phyloP scores from a whole-genome alignment of 2,888 invertebrate species.

The Hybos culiciformis region DNA sequence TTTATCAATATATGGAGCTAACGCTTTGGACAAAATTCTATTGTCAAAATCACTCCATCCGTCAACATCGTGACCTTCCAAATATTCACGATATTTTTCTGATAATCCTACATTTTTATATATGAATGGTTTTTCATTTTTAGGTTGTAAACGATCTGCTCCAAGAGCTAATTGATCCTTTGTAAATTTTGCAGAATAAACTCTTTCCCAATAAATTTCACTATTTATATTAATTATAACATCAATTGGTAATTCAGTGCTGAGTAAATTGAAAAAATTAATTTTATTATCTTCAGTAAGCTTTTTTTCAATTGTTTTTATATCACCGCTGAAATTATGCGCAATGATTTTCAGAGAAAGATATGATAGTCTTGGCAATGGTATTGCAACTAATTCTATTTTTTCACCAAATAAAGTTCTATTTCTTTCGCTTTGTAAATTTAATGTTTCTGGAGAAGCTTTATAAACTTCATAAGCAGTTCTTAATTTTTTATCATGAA shows the following conservation, averaged over 20 bases:
- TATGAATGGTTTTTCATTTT: neutral
- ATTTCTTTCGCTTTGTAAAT: neutral
- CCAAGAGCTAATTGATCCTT: constrained; percentile 12
- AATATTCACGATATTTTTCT: constrained; percentile 16
- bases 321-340: neutral
- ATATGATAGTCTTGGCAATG: neutral
- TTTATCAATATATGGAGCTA: constrained; percentile 5
- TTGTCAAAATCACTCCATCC: constrained; percentile 23
- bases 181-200: constrained; percentile 22
- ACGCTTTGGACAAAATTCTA: constrained; percentile 16
- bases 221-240: constrained; percentile 23
- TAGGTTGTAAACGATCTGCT: neutral
- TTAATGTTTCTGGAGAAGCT: neutral
- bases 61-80: constrained; percentile 23
- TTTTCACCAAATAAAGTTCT: neutral
- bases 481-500: neutral
- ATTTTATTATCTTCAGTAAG: neutral
- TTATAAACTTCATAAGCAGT: neutral
- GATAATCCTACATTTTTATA: neutral
- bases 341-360: neutral
- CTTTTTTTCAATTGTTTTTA: neutral
- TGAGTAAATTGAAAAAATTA: constrained; percentile 17
- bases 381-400: neutral
- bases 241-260: constrained; percentile 21
- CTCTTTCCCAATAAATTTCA: constrained; percentile 24